phyloP scores from a whole-genome alignment of 2,113 vertebrate species.

The Formicarius rufipectus region DNA sequence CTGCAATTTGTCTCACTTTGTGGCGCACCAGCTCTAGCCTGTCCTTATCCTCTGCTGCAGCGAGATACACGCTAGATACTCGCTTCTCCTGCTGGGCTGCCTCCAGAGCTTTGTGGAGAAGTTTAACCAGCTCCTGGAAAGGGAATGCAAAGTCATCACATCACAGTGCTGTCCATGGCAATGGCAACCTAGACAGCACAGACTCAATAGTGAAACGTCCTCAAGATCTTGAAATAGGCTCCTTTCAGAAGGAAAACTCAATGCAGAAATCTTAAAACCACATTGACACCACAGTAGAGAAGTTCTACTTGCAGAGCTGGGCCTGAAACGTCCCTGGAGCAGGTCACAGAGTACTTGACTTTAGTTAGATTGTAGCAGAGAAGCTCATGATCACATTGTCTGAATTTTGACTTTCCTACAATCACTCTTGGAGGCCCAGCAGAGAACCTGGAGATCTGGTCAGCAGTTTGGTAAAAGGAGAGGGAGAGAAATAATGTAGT shows the following conservation, averaged over 20 bases:
- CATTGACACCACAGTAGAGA: background rate
- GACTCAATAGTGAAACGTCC: background rate
- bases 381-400: background rate
- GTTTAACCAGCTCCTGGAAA: constrained; percentile 87
- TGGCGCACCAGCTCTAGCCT: constrained; percentile 87
- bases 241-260: background rate
- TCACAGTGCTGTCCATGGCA: background rate
- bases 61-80: constrained; percentile 80
- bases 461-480: background rate
- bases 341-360: background rate
- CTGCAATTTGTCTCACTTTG: constrained; percentile 82
- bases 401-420: background rate
- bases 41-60: constrained; percentile 78
- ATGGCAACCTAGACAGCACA: background rate
- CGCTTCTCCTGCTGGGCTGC: constrained; percentile 90
- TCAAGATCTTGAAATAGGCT: background rate
- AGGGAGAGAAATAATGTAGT: background rate
- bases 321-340: background rate
- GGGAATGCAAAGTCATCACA: background rate
- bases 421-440: background rate
- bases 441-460: background rate
- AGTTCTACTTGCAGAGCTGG: background rate
- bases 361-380: background rate
- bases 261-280: background rate
- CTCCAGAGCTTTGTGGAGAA: constrained; percentile 91